phyloP scores from a whole-genome alignment of 2,888 invertebrate species.

The Litoditis marina region DNA sequence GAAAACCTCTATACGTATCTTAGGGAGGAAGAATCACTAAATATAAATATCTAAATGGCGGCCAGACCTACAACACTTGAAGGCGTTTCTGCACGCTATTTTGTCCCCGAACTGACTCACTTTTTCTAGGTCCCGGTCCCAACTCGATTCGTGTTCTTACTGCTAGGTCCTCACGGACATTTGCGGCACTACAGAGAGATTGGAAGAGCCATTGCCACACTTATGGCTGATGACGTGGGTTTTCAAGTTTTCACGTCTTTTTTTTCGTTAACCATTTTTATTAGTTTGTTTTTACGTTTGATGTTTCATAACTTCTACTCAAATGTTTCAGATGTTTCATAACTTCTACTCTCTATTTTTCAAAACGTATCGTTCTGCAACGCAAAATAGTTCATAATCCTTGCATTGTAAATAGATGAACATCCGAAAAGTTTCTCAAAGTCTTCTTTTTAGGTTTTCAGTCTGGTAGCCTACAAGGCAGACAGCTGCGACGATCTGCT shows the following conservation, averaged over 20 bases:
- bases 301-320: no score
- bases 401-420: no score
- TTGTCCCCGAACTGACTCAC: background rate
- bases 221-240: slow-evolving; percentile 88
- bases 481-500: slow-evolving; percentile 82
- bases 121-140: slow-evolving; percentile 70
- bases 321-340: background rate
- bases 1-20: no score
- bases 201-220: slow-evolving; percentile 91
- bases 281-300: no score
- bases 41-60: no score
- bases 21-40: no score
- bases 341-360: slow-evolving; percentile 12
- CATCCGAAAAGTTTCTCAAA: no score
- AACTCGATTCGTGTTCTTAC: slow-evolving; percentile 85
- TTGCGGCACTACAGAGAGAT: slow-evolving; percentile 84
- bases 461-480: slow-evolving; percentile 92
- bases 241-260: background rate
- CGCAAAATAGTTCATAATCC: no score
- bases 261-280: background rate
- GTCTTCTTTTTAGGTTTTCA: slow-evolving; percentile 75
- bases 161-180: slow-evolving; percentile 76
- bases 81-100: no score
- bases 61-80: no score
- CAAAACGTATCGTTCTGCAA: no score